Base-by-base conservation (phyloP, 2,888 invertebrate genomes). In the Dioctria rufipes region DNA sequence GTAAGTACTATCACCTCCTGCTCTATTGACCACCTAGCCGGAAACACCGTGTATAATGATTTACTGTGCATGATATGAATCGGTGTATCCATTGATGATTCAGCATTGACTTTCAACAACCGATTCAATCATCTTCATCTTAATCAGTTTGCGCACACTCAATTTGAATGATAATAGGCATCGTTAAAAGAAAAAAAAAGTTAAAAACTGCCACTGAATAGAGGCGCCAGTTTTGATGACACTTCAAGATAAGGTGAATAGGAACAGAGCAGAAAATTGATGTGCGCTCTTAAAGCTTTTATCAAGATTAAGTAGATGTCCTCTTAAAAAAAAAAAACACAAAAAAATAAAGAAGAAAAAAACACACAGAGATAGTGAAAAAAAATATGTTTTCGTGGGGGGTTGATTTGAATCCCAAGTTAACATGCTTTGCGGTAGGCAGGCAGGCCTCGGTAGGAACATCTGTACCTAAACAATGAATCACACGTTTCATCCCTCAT, bases 131-230 rank as follows among this genome's bases (percentile, higher is more conserved):
- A 63, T 13, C 49, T 39, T 43, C 25, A 25, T 25, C 43, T 77
- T 77, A 77, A 77, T 63, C 61, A 77, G 49, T 63, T 77, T 77
- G 77, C 77, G 77, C 77, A 77, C 63, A 63, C 77, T 77, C 51
- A 77, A 77, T 77, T 63, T 77, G 77, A 77, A 77, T 77, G 77
- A 77, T 63, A 77, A 77, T 77, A 49, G 63, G 49, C 42, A 5
- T 6, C 63, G 77, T 46, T 46, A 37, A 42, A 37, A 42, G 43
- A 63, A 25, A 25, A 25, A 25, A 58, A 58, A 1, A 25, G 25
- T 25, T 0, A 25, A 25, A 25, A 25, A 25, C 25, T 25, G 25
- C 25, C 13, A 9, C 63, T 77, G 11, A 77, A 63, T 63, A 61
- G 63, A 77, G 77, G 77, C 77, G 63, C 77, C 77, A 77, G 37